Base-by-base conservation (phyloP, 2,113 vertebrate species). In the Catharus fuscescens region DNA sequence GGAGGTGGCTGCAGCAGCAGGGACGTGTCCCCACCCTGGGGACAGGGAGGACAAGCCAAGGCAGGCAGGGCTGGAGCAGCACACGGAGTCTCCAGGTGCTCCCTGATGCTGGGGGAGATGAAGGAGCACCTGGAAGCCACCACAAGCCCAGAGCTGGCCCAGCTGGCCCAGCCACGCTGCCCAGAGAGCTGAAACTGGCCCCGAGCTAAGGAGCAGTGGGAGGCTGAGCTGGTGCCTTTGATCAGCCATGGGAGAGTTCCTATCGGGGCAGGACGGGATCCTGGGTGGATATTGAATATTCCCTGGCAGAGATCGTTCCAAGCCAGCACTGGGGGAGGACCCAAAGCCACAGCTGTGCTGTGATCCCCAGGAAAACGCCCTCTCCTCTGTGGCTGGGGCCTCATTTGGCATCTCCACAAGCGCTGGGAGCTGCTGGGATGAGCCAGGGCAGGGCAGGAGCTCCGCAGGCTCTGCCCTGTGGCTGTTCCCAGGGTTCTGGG, bases 151-250 rank as follows among this genome's bases (percentile, higher is more conserved):
- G 82, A 88, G 94, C 91, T 78, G 81, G 85, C 81, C 80, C 73
- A 12, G 88, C 94, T 73, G 85, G 88, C 81, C 84, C 73, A 5
- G 84, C 91, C 93, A 86, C 56, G 21, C 93, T 93, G 93, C 79
- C 87, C 69, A 31, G 80, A 4, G 83, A 74, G 81, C 92, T 85
- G 96, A 93, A 95, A 96, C 88, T 79, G 91, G 95, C 95, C 95
- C 7, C 9, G 32, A 96, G 96, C 91, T 64, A 94, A 18, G 38
- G 91, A 96, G 24, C 94, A 67, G 81, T 47, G 72, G 94, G 92
- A 94, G 82, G 88, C 82, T 53, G 57, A 71, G 78, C 87, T 81
- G 80, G 25, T 6, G 2, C 36, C 95, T 96, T 96, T 94, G 93
- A 95, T 96, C 87, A 53, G 1, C 47, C 87, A 44, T 84, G 84